Conservation (phyloP, 2,113 vertebrate genomes). For the Furnarius figulus region DNA sequence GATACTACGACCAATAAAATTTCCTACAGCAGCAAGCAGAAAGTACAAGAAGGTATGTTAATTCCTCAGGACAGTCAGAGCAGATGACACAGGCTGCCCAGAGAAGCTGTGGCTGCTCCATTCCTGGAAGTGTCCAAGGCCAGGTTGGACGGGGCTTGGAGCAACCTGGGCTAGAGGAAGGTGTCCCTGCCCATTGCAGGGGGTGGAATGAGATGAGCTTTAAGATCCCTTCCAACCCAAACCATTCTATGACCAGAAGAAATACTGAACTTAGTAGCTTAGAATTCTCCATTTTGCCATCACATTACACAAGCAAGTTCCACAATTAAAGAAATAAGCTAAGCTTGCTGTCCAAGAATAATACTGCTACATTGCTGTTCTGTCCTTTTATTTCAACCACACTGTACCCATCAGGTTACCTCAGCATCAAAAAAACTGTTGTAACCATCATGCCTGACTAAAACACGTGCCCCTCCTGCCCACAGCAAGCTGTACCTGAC, state of each 20-base stretch:
- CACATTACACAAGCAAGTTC: neutral
- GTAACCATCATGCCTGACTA: neutral
- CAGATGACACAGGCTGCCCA: neutral
- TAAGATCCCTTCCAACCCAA: neutral
- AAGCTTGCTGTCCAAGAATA: neutral
- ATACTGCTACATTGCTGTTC: neutral
- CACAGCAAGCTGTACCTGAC: neutral
- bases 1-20: neutral
- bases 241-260: neutral
- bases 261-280: neutral
- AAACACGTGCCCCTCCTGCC: rapidly evolving
- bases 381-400: neutral
- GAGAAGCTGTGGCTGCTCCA: neutral
- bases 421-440: neutral
- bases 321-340: neutral
- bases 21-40: neutral
- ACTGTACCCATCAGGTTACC: neutral
- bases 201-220: neutral
- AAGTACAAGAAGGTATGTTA: neutral
- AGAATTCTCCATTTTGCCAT: neutral
- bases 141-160: neutral
- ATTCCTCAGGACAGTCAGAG: neutral
- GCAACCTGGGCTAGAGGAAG: rapidly evolving
- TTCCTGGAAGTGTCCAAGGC: neutral
- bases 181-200: neutral